phyloP scores from a whole-genome alignment of 2,113 vertebrate genomes.

The Varanus salvator region DNA sequence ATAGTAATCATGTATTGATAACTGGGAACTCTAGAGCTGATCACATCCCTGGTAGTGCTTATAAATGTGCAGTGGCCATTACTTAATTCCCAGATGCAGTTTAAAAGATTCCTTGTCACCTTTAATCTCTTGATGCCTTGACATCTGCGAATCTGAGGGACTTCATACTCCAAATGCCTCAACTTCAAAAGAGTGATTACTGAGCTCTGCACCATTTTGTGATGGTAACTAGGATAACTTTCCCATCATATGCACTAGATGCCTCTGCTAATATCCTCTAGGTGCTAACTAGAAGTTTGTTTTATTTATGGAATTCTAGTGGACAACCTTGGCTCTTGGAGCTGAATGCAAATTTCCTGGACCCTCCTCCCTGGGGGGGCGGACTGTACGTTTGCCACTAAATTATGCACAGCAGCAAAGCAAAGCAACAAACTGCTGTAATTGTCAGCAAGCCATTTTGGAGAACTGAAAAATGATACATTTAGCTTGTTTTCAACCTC shows the following conservation, averaged over 20 bases:
- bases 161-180: not conserved
- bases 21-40: not conserved
- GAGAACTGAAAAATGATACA: too few species aligned
- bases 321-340: too few species aligned
- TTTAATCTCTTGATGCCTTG: not conserved
- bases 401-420: too few species aligned
- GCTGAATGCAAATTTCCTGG: too few species aligned
- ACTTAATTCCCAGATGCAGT: not conserved
- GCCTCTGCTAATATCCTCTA: too few species aligned
- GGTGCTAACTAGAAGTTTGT: too few species aligned
- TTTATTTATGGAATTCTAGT: too few species aligned
- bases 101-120: not conserved
- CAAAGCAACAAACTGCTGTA: too few species aligned
- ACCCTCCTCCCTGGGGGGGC: too few species aligned
- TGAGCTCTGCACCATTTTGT: not conserved
- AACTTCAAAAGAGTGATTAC: not conserved
- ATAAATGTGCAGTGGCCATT: not conserved
- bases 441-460: too few species aligned
- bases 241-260: not conserved
- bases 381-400: too few species aligned
- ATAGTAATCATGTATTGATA: not conserved
- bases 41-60: not conserved
- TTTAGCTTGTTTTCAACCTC: too few species aligned
- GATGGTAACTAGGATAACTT: not conserved
- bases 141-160: not conserved